Evolutionary conservation across 1,140 invertebrate species (phyloP), one percentile per base, ranked within the genome.

Genomic region (Bombus waltoni): DNA sequence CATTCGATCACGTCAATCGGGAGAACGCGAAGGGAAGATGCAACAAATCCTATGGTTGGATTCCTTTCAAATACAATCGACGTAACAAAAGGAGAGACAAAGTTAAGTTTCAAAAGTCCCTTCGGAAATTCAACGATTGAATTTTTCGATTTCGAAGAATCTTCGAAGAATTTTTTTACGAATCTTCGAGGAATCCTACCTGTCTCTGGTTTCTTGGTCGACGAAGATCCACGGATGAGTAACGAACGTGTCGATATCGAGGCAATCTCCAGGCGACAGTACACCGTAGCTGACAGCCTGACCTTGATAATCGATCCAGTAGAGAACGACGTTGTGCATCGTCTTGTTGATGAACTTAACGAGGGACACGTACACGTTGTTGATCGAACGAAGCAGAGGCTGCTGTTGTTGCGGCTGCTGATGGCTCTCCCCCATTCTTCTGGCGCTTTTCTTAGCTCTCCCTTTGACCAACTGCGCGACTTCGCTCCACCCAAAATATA

Each of bases 241-340:
- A 35, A 96, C 97, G 93, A 96, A 98, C 0, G 97, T 98, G 89
- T 97, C 97, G 6, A 97, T 96, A 91, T 97, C 96, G 72, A 96
- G 94, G 90, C 93, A 96, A 10, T 96, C 91, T 0, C 92, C 93
- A n/a, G 96, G 92, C 11, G 93, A 88, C 11, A 97, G 91, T 3
- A 94, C 95, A 65, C 95, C 94, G 89, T 97, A 97, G 59, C 94
- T 94, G 28, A 96, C 94, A 42, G 95, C 94, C 40, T 92, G 91
- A 0, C 97, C 97, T 70, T 96, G 93, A 92, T 96, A 98, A 93
- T 98, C 96, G 62, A 97, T 95, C 98, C 98, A 98, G 89, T 97
- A 96, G 1, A 98, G 93, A 83, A 97, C 96, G 0, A 98, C 95
- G 8, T 93, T 94, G 2, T 96, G 93, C 1, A 94, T 91, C 0